Base-by-base conservation (phyloP, 2,888 invertebrate species). In the Strigamia transsilvanica region DNA sequence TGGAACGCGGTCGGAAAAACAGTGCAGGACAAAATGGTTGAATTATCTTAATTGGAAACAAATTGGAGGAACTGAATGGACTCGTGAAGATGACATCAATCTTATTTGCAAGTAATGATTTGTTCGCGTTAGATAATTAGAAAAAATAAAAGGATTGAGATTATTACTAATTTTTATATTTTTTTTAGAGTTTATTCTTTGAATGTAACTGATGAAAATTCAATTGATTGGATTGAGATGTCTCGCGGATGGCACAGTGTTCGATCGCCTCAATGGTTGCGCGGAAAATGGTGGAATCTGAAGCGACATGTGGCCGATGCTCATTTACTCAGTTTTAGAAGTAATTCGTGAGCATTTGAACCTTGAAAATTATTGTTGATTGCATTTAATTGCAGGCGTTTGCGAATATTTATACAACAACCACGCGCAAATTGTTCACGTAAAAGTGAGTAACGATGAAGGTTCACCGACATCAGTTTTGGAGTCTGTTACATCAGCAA, bases 21-120 rank as follows among this genome's bases (percentile, higher is more conserved):
- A 89, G 85, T 89, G 89, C 84, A 86, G 89, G 10, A 89, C 89
- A n/a, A 89, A 89, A 84, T 89, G 89, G 89, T 86, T 89, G 27
- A 89, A 89, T 85, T 89, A 88, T 84, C 86, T 89, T 66, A 89
- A 89, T 86, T 89, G 89, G 89, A 89, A 89, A 83, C 87, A 88
- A 84, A 87, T 87, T 80, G 89, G 89, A 10, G 89, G 89, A 1
- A 86, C 87, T 9, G 88, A 88, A 66, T 89, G 89, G 89, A 88
- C 88, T 3, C 85, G 88, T 42, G 87, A 88, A 32, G 89, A 89
- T 85, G 89, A 89, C 84, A 86, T 88, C n/a, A 86, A 87, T 42
- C 87, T 89, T 42, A 86, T 89, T 66, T 84, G 87, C 81, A 88
- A 87, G 89, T 89, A 84, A 82, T 18, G n/a, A 56, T 15, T 15